Evolutionary conservation across 2,113 vertebrate species (phyloP).

Genomic region (Plestiodon gilberti): DNA sequence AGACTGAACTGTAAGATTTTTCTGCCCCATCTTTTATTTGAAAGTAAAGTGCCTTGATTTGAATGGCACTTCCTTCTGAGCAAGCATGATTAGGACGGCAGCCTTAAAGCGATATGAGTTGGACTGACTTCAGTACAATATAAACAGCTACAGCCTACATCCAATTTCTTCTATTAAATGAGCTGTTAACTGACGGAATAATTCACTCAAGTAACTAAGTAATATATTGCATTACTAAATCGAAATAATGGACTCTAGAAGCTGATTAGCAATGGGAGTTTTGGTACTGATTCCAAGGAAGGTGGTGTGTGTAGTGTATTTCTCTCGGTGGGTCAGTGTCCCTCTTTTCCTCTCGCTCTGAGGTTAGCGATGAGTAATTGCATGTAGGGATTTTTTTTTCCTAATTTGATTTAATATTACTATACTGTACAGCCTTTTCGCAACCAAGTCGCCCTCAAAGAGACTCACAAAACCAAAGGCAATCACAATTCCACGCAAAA

Average conservation of each 20-base stretch:
- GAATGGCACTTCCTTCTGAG: background rate
- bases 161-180: background rate
- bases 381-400: too few relatives aligned
- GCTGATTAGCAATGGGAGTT: background rate
- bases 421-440: too few relatives aligned
- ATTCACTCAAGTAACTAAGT: background rate
- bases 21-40: background rate
- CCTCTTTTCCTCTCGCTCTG: too few relatives aligned
- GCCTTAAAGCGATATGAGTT: background rate
- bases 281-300: background rate
- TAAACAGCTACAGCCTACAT: background rate
- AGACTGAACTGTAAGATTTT: background rate
- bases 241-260: background rate
- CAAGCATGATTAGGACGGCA: background rate
- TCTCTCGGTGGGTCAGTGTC: background rate
- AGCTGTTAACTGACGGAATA: too few relatives aligned
- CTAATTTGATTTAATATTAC: too few relatives aligned
- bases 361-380: too few relatives aligned
- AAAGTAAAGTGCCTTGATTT: background rate
- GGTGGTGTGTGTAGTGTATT: background rate
- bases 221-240: background rate
- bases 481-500: too few relatives aligned
- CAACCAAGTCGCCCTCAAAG: too few relatives aligned
- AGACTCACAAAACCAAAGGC: too few relatives aligned
- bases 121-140: background rate